phyloP scores from a whole-genome alignment of 2,113 vertebrate species.

The Perca flavescens region DNA sequence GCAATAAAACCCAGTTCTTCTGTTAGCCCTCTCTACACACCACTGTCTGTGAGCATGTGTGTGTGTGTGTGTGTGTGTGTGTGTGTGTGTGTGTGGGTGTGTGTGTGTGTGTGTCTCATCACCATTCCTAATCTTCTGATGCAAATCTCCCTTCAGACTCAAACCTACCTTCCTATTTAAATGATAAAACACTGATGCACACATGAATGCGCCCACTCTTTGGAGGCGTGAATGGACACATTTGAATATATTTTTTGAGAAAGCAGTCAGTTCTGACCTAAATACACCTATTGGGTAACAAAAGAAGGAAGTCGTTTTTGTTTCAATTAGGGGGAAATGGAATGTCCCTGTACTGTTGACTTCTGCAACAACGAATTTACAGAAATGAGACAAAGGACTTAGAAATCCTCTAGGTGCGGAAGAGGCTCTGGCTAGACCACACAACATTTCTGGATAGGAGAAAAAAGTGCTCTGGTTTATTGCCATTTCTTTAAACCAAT shows the following conservation, averaged over 20 bases:
- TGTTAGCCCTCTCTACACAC: not conserved
- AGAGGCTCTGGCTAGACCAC: no score
- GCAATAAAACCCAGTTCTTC: not conserved
- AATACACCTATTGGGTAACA: not conserved
- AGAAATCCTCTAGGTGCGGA: not conserved
- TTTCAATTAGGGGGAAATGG: slow-evolving; percentile 35
- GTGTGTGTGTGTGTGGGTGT: not conserved
- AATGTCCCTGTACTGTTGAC: slow-evolving; percentile 25
- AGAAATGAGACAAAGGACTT: not conserved
- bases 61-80: not conserved
- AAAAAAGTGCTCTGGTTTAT: no score
- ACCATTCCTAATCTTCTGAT: not conserved
- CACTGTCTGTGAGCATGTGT: not conserved
- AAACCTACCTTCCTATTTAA: slow-evolving; percentile 6
- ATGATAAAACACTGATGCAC: not conserved
- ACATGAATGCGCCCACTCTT: not conserved
- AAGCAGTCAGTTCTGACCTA: not conserved
- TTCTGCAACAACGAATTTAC: slow-evolving; percentile 4
- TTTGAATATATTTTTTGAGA: not conserved
- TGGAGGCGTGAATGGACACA: not conserved
- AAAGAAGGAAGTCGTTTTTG: slow-evolving; percentile 35
- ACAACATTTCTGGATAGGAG: no score
- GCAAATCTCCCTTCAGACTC: slow-evolving; percentile 10
- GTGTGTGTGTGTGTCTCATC: not conserved
- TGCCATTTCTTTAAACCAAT: no score